Percentiles rank a stretch among this genome's conserved stretches.
phyloP scores from a whole-genome alignment of 30 jellyfish, hydroid and myxozoan species.

The Chrysaora quinquecirrha region DNA sequence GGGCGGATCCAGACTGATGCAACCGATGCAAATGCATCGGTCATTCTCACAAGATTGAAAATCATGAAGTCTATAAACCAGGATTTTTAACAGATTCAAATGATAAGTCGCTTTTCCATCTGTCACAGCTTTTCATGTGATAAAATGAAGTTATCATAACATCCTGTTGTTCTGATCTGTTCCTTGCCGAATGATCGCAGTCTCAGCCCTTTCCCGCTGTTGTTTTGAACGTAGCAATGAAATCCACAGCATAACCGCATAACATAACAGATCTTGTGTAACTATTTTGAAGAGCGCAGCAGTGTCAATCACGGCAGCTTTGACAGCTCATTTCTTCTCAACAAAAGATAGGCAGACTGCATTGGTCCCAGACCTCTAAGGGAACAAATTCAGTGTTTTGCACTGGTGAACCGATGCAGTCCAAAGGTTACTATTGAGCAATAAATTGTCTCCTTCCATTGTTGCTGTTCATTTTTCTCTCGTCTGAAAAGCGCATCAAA shows the following conservation, averaged over 20 bases:
- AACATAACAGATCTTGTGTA: slow-evolving; percentile 8
- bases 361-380: not conserved
- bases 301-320: slow-evolving; percentile 8
- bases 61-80: not conserved
- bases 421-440: slow-evolving; percentile 28
- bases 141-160: slow-evolving; percentile 9
- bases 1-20: too few relatives aligned
- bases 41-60: slow-evolving; percentile 12
- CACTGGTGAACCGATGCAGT: slow-evolving; percentile 24
- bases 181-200: not conserved
- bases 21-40: slow-evolving; percentile 38
- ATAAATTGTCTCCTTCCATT: slow-evolving; percentile 20
- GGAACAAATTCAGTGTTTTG: slow-evolving; percentile 6
- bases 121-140: slow-evolving; percentile 5
- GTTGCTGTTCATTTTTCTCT: slow-evolving; percentile 23
- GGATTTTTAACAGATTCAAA: slow-evolving; percentile 10
- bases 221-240: slow-evolving; percentile 13
- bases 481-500: slow-evolving; percentile 1
- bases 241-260: not conserved
- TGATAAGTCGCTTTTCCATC: not conserved
- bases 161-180: not conserved
- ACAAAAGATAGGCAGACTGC: slow-evolving; percentile 6
- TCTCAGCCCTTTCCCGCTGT: slow-evolving; percentile 5
- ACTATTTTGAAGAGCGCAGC: slow-evolving; percentile 6
- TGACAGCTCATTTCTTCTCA: slow-evolving; percentile 22